Evolutionary conservation across 2,888 invertebrate genomes (phyloP).

Genomic region (Eupithecia subfuscata): DNA sequence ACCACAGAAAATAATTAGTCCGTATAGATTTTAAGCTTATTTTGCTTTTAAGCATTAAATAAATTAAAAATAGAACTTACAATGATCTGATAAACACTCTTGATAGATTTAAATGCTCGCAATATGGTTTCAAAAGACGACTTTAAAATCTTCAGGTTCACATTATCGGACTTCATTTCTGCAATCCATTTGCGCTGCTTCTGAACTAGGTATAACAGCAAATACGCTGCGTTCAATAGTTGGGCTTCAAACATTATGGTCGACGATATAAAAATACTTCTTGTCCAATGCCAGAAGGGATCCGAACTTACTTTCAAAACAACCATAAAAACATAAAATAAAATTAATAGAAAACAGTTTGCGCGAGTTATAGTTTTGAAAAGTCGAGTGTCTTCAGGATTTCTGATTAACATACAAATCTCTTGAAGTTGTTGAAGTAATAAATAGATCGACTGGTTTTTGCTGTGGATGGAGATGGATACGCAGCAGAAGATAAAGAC

Average conservation of each 20-base stretch:
- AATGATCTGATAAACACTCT: neutral
- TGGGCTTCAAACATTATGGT: constrained; percentile 7
- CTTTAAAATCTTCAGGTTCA: neutral
- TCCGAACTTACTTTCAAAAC: neutral
- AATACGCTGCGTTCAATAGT: neutral
- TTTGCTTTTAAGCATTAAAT: too few species aligned
- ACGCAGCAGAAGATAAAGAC: constrained; percentile 8
- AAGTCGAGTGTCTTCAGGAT: constrained; percentile 7
- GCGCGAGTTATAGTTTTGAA: neutral
- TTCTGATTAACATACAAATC: constrained; percentile 1
- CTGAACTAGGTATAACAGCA: neutral
- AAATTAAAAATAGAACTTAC: neutral
- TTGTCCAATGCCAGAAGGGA: constrained; percentile 7
- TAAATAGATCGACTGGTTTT: neutral
- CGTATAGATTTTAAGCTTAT: neutral
- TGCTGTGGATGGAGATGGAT: neutral
- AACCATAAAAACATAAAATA: constrained; percentile 4
- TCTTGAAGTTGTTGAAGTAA: neutral
- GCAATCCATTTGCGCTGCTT: neutral
- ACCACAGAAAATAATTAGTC: neutral
- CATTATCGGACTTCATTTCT: neutral
- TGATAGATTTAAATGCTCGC: neutral
- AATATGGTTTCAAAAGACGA: neutral
- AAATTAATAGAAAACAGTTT: neutral
- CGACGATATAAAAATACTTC: neutral